Base-by-base conservation (phyloP, 2,888 invertebrate species). In the Tenthredo mesomela region DNA sequence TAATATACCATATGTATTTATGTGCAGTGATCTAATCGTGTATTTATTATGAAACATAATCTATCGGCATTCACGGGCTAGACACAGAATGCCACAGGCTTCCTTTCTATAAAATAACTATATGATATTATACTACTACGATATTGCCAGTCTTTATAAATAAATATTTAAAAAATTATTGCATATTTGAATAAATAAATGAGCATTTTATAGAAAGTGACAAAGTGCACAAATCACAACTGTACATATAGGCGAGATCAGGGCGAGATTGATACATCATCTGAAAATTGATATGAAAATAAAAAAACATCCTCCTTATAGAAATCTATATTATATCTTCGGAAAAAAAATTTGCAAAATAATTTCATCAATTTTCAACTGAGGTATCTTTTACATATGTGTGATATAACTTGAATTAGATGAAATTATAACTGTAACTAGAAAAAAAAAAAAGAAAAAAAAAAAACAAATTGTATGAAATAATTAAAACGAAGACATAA, bases 31-130 rank as follows among this genome's bases (percentile, higher is more conserved):
- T 67, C 67, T 73, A 73, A 40, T 40, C 43, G 71, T 18, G 71
- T 73, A 73, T 73, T 73, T 77, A 54, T 77, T 77, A 77, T 77
- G 77, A 77, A 77, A 77, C 77, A 77, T 73, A 43, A 73, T 77
- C 77, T 77, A 54, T 77, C 54, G 29, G 54, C 54, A 50, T 54
- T 50, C 25, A 18, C 33, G n/a, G n/a, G 54, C 29, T 25, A 54
- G 77, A 77, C 54, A 77, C 33, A 54, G 50, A 77, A 77, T 77
- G 77, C 54, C 77, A 77, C 33, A 67, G 67, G 77, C 47, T 77
- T 77, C 77, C 54, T 77, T 77, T 77, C 50, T 50, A 77, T 29
- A 77, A 18, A 77, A 77, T 33, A 77, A 77, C 73, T 73, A 73
- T 73, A 73, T 9, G 71, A 71, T 43, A 43, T 37, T 37, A 70